These are phyloP conservation scores for Caligus rogercresseyi DNA, from an alignment of 1,140 invertebrate genomes.

Conservation along the genomic window DNA sequence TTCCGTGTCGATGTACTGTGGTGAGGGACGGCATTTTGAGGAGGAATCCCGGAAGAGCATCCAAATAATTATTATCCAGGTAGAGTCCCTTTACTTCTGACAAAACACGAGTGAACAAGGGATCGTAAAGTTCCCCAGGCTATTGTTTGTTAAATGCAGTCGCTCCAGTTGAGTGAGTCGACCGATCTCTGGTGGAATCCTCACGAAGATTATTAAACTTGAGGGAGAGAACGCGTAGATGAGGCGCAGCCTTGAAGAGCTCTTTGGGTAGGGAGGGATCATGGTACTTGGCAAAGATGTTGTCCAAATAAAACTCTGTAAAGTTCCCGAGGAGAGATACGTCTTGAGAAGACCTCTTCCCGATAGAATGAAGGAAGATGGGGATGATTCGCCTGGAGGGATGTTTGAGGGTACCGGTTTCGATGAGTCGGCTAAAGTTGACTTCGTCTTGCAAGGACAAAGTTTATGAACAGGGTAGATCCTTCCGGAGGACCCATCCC, in stretches of 20 bases:
- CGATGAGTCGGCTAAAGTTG: too few relatives aligned
- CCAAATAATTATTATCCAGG: conserved; percentile 34
- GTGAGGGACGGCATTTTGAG: conserved; percentile 30
- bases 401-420: too few relatives aligned
- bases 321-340: not conserved
- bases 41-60: conserved; percentile 35
- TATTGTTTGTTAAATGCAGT: conserved; percentile 35
- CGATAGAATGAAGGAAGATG: not conserved
- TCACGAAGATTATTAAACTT: conserved; percentile 33
- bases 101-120: conserved; percentile 35
- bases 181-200: conserved; percentile 33
- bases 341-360: not conserved
- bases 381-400: too few relatives aligned
- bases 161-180: conserved; percentile 31
- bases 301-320: not conserved
- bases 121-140: conserved; percentile 33
- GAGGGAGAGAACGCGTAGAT: conserved; percentile 28
- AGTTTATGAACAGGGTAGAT: too few relatives aligned
- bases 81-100: conserved; percentile 28
- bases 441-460: too few relatives aligned
- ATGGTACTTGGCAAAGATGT: not conserved
- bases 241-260: not conserved
- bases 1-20: conserved; percentile 36
- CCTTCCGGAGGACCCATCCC: too few relatives aligned
- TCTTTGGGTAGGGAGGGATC: not conserved